Evolutionary conservation across 1,140 invertebrate genomes (phyloP), one percentile per base, ranked within the genome.

Genomic region (Drosophila nikananu): DNA sequence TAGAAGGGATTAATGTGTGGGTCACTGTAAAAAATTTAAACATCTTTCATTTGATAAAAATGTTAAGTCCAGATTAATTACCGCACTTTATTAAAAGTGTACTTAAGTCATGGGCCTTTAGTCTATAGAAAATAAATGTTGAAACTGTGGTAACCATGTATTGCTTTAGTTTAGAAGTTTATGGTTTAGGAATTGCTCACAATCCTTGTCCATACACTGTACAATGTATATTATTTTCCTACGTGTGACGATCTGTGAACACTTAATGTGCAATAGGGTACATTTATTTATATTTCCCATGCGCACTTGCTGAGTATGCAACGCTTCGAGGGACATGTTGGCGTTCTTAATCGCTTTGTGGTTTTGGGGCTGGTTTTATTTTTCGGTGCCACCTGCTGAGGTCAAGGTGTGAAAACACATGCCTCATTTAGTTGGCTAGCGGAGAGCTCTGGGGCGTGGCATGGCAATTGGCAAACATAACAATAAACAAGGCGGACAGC

Each of bases 401-500:
- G 71, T 83, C 72, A 84, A 83, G 77, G 81, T 83, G 81, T 67
- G 62, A 77, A 80, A 51, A 52, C 49, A 63, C 71, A 81, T 60
- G 81, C 61, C 71, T 83, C 76, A 79, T 83, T 83, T 79, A 49
- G 55, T 37, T 4, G 27, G 19, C 0, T 12, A 23, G 37, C 13
- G 23, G 23, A 19, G 25, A 21, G 39, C 6, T 15, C 2, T 21
- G n/a, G 52, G 59, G 37, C 32, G 52, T 37, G 58, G 58, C 55
- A 42, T 55, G 59, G 80, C 76, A 83, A 83, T 83, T 80, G 81
- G 76, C 81, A 81, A 84, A 75, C 77, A 83, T 73, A 81, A 84
- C 81, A 84, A 81, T 86, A 81, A 86, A 84, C 64, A 80, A 67
- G 46, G 19, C 35, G 44, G 41, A 48, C 41, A 46, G 17, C 67